Evolutionary conservation across 2,797 vertebrate species (phyloP).

Genomic region (Diplodus sargus): DNA sequence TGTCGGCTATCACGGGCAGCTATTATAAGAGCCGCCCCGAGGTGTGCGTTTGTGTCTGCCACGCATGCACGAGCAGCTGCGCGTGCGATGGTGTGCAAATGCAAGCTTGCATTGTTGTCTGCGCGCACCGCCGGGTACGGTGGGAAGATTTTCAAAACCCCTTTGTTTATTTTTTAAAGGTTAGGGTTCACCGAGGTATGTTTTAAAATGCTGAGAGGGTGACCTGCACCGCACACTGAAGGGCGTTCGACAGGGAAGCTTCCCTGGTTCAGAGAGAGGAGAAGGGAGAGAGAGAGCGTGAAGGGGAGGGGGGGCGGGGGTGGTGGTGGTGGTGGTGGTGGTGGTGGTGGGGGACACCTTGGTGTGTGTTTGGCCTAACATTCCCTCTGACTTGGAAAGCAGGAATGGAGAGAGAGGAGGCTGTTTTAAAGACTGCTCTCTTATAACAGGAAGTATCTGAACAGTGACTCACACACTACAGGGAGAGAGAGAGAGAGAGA

Average conservation of each 20-base stretch:
- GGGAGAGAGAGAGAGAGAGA: conserved; percentile 50
- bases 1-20: conserved; percentile 46
- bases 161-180: conserved; percentile 46
- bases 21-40: conserved; percentile 66
- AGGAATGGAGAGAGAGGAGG: conserved; percentile 57
- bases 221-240: conserved; percentile 52
- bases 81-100: conserved; percentile 35
- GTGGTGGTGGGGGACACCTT: conserved; percentile 60
- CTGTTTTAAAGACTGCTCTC: conserved; percentile 74
- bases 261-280: conserved; percentile 54
- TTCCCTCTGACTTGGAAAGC: conserved; percentile 73
- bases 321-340: not conserved
- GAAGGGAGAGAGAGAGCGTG: conserved; percentile 15
- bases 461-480: conserved; percentile 75
- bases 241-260: conserved; percentile 54
- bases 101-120: conserved; percentile 47
- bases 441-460: conserved; percentile 81
- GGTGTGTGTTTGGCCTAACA: conserved; percentile 68
- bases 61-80: conserved; percentile 40
- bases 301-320: not conserved
- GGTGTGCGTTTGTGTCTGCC: conserved; percentile 52
- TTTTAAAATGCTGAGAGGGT: conserved; percentile 68
- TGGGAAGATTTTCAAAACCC: conserved; percentile 13
- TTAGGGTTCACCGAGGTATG: conserved; percentile 52
- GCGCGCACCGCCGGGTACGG: conserved; percentile 14